Percentiles rank a stretch among this genome's conserved stretches.
Evolutionary conservation across 2,888 invertebrate genomes (phyloP).

Genomic region (Aradus depressus): DNA sequence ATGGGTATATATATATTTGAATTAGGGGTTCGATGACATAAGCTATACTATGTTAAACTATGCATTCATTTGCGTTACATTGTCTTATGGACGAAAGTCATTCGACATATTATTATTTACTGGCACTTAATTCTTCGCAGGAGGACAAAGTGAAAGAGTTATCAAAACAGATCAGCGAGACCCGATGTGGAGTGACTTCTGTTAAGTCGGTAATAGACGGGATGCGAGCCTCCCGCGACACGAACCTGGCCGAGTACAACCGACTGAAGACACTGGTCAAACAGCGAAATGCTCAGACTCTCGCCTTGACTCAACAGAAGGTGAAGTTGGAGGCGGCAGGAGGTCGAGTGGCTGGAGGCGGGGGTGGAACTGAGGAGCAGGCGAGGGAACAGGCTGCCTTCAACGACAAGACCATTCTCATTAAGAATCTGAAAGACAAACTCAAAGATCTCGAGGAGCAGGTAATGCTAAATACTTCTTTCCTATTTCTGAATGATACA

Average conservation of each 20-base stretch:
- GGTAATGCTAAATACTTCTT: no score
- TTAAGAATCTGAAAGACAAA: constrained; percentile 57
- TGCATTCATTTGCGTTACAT: no score
- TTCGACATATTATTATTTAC: no score
- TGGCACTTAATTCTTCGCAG: constrained; percentile 39
- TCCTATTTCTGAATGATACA: no score
- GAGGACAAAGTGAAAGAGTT: constrained; percentile 64
- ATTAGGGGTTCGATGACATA: no score
- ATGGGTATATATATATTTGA: no score
- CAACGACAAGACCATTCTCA: constrained; percentile 57
- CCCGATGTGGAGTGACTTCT: constrained; percentile 74
- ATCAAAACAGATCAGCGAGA: constrained; percentile 69
- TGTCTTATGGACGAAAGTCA: no score
- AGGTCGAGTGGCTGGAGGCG: no score
- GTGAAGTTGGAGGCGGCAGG: constrained; percentile 65
- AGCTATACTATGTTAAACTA: no score
- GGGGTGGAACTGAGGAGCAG: constrained; percentile 37
- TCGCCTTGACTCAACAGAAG: constrained; percentile 72
- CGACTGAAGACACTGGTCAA: constrained; percentile 63
- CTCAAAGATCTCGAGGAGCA: constrained; percentile 61
- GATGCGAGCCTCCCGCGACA: constrained; percentile 65
- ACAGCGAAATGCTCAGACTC: constrained; percentile 68
- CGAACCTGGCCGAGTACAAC: constrained; percentile 62
- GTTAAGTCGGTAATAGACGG: constrained; percentile 93
- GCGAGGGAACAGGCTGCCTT: constrained; percentile 50